These are phyloP conservation scores for Drosophila rhopaloa DNA, from an alignment of 1,140 invertebrate species.

Conservation along the genomic window DNA sequence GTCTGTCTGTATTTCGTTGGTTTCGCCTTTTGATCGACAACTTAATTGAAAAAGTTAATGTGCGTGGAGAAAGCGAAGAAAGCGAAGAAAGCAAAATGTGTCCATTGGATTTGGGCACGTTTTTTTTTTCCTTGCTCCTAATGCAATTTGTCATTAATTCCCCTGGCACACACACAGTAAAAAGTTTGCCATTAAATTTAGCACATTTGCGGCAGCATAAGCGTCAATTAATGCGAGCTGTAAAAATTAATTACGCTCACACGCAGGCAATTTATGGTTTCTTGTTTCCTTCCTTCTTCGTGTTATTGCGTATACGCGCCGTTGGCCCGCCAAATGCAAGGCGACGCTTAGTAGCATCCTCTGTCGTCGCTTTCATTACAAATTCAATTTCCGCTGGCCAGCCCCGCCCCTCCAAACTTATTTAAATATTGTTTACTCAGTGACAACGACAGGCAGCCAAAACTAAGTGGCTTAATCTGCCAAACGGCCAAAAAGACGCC, in stretches of 20 bases:
- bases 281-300: neutral
- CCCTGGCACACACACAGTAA: constrained; percentile 40
- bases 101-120: constrained; percentile 47
- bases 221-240: constrained; percentile 67
- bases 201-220: constrained; percentile 55
- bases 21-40: constrained; percentile 66
- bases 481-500: constrained; percentile 53
- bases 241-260: constrained; percentile 77
- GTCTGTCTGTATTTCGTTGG: constrained; percentile 13
- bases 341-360: constrained; percentile 59
- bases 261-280: constrained; percentile 55
- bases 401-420: constrained; percentile 55
- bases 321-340: constrained; percentile 61
- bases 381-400: constrained; percentile 73
- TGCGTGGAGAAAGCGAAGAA: constrained; percentile 39
- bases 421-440: constrained; percentile 70
- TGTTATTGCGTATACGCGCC: constrained; percentile 62
- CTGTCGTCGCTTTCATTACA: constrained; percentile 53
- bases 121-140: constrained; percentile 20
- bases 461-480: constrained; percentile 77
- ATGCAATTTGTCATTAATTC: constrained; percentile 64
- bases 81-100: constrained; percentile 44
- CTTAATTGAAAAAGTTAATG: constrained; percentile 82
- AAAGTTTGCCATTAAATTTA: constrained; percentile 69
- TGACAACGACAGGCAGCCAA: constrained; percentile 50